These are phyloP conservation scores for Oryzias woworae DNA, from an alignment of 2,113 vertebrate genomes.

Conservation along the genomic window DNA sequence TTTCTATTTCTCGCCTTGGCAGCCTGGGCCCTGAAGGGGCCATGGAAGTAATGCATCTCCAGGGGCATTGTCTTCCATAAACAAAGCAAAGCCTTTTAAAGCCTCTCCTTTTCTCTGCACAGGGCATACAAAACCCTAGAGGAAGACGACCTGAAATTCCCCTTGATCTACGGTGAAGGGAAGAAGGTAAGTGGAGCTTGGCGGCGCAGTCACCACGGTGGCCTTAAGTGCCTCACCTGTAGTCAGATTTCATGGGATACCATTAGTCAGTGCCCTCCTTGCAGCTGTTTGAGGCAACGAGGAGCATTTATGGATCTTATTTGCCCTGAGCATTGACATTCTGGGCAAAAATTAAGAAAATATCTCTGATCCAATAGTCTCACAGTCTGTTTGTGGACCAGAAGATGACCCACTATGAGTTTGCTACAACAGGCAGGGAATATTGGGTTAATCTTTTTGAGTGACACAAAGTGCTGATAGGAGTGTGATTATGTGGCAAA, in stretches of 20 bases:
- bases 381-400: background rate
- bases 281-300: constrained; percentile 1
- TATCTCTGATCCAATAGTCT: constrained; percentile 3
- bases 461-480: too few relatives aligned
- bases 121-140: constrained; percentile 98
- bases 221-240: constrained; percentile 32
- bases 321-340: constrained; percentile 16
- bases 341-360: constrained; percentile 4
- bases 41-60: constrained; percentile 15
- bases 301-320: constrained; percentile 27
- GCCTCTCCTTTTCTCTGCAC: constrained; percentile 45
- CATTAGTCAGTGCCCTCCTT: constrained; percentile 29
- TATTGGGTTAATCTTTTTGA: too few relatives aligned
- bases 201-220: constrained; percentile 22
- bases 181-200: constrained; percentile 86
- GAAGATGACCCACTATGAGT: background rate
- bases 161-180: constrained; percentile 96
- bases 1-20: constrained; percentile 24
- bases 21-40: constrained; percentile 10
- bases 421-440: too few relatives aligned
- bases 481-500: constrained; percentile 21
- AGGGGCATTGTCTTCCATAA: constrained; percentile 40
- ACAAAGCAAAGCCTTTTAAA: constrained; percentile 41
- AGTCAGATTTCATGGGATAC: constrained; percentile 43
- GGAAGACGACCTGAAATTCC: constrained; percentile 94